Evolutionary conservation across 2,797 vertebrate species (phyloP), one percentile per base, ranked within the genome.

Genomic region (Bryconaethiops microstoma): DNA sequence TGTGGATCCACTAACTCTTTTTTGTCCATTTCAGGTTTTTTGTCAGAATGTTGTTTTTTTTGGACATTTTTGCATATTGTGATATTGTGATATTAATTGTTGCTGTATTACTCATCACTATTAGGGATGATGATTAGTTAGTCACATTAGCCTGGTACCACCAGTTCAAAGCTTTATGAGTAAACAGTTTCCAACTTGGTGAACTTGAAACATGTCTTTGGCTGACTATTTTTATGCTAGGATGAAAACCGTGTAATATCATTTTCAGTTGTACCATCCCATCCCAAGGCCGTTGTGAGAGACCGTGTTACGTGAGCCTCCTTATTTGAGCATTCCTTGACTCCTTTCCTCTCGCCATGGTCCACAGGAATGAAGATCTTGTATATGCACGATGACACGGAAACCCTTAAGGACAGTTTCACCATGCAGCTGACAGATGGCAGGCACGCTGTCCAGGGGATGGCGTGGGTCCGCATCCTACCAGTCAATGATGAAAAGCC

Each of bases 371-470:
- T 94, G 93, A 93, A 91, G 91, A 91, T 96, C 85, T 82, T 92
- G 74, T 96, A 95, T 88, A 88, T 95, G 90, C 96, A 97, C 84
- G 95, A 97, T 87, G 95, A 94, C 94, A 94, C 95, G 72, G 96
- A 97, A 90, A 96, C 93, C 90, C 94, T 93, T 89, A 88, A 94
- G 93, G 97, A 97, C 91, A 85, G 86, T 73, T 90, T 96, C 91
- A 87, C 88, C 78, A 62, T 95, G 84, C 92, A 88, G 89, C 93
- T 98, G 95, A 96, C 95, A 94, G 97, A 98, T 93, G 96, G 97
- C 88, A 92, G 92, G 87, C 94, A 93, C 91, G 88, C 93, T 89
- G 95, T 96, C 88, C 92, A 93, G 90, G 93, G 92, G 90, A 95
- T 92, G 80, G 91, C 94, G 84, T 88, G 91, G 87, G 92, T 97